These are phyloP conservation scores for Maccullochella peelii DNA, from an alignment of 2,113 vertebrate species.

Conservation along the genomic window DNA sequence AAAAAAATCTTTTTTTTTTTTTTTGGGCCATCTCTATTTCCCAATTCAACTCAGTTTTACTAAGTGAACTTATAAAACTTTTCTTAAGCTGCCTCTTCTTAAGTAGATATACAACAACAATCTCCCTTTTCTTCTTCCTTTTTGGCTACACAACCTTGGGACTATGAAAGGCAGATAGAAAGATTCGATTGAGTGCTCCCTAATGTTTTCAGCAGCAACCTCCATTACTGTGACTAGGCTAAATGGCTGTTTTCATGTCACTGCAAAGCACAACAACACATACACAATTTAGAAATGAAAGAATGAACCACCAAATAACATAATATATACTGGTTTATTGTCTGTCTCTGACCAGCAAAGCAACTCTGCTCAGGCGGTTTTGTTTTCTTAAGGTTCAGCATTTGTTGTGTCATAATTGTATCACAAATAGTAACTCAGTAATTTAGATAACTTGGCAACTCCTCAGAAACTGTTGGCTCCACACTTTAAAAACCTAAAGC, in stretches of 20 bases:
- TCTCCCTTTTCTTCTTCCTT: background rate
- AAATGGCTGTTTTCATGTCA: slow-evolving; percentile 1
- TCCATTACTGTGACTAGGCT: slow-evolving; percentile 6
- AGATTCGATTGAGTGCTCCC: background rate
- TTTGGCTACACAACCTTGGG: slow-evolving; percentile 19
- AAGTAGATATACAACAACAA: background rate
- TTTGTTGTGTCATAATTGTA: background rate
- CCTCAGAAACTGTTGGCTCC: slow-evolving; percentile 5
- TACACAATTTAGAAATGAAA: background rate
- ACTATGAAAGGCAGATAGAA: background rate
- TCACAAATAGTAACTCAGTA: background rate
- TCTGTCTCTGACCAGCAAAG: background rate
- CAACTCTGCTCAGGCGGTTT: background rate
- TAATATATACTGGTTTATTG: background rate
- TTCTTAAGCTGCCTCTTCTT: background rate
- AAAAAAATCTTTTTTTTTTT: background rate
- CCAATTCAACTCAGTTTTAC: slow-evolving; percentile 13
- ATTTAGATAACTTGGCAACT: slow-evolving; percentile 3
- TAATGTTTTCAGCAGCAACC: slow-evolving; percentile 21
- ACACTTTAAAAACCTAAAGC: background rate
- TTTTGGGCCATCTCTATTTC: background rate
- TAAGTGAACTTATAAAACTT: background rate
- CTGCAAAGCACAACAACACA: background rate
- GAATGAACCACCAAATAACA: background rate
- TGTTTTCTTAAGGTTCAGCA: background rate